phyloP scores from a whole-genome alignment of 2,888 invertebrate genomes.

The Troglohyphantes excavatus region DNA sequence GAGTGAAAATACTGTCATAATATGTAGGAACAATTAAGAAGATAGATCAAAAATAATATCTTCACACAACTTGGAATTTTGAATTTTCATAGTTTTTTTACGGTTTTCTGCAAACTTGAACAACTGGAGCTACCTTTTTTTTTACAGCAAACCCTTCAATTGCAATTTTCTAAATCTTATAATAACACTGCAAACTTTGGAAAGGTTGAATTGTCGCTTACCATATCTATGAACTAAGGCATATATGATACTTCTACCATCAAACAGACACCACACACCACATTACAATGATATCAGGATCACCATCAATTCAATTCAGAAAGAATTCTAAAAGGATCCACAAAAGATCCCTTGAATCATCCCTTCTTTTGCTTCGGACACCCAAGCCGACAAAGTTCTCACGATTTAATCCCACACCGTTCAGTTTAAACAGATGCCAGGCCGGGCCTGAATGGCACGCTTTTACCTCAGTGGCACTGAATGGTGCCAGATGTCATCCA shows the following conservation, averaged over 20 bases:
- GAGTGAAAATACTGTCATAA: too few species aligned
- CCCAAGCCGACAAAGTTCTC: slow-evolving; percentile 77
- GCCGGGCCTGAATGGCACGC: slow-evolving; percentile 11
- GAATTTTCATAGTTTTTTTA: too few species aligned
- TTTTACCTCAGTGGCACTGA: slow-evolving; percentile 60
- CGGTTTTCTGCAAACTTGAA: too few species aligned
- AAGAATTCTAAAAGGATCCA: neutral
- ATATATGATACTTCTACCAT: neutral
- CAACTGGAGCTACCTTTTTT: too few species aligned
- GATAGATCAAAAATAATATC: too few species aligned
- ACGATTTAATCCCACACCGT: slow-evolving; percentile 51
- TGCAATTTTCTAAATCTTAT: too few species aligned
- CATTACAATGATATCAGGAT: neutral
- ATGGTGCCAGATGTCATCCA: slow-evolving; percentile 53
- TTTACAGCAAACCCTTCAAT: too few species aligned
- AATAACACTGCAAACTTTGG: too few species aligned
- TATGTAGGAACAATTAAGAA: too few species aligned
- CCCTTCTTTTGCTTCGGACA: slow-evolving; percentile 52
- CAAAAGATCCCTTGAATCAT: neutral
- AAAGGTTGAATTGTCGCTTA: too few species aligned
- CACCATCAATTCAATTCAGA: neutral
- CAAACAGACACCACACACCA: neutral
- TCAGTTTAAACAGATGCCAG: slow-evolving; percentile 70
- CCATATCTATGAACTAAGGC: too few species aligned
- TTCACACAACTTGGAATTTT: too few species aligned